Base-by-base conservation (phyloP, 2,888 invertebrate genomes). In the Agrenia bidenticulata region DNA sequence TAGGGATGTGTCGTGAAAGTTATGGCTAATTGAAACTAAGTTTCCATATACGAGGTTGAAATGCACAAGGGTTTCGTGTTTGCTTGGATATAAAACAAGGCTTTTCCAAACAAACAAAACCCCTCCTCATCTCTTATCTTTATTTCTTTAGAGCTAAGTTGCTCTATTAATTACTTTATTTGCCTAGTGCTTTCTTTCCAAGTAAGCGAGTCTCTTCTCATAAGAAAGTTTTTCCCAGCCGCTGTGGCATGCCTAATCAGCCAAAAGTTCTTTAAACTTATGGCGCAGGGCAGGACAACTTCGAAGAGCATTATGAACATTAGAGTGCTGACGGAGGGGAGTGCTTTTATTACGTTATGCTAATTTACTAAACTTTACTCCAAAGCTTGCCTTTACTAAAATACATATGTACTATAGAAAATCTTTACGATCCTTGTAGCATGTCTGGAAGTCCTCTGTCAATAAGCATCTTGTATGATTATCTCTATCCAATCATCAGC, bases 1-100 rank as follows among this genome's bases (percentile, higher is more conserved):
- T 15, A 15, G 27, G n/a, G 37, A 26, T 55, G 55, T 55, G 55
- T 55, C 24, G 32, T 2, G 51, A 55, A 55, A 55, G 55, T 55
- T 55, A 55, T 55, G 32, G 55, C 55, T 55, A 55, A 55, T 55
- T 55, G 55, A 55, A 51, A 55, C 55, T 32, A 55, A 55, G 32
- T 55, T 55, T 32, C 27, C 55, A 5, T 15, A 9, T 32, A 21
- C 21, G 51, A 51, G 19, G 51, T 24, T 51, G 32, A 32, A 32
- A 4, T 32, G 32, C 5, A 32, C 4, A 11, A 32, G 32, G 32
- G 32, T 32, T 4, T 32, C 32, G 5, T 32, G 32, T 32, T 32
- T 32, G 11, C 32, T 32, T 11, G 32, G 32, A 45, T 19, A 45
- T 5, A 15, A 19, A 45, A 45, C n/a, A 17, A 45, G 19, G 19